Evolutionary conservation across 1,140 invertebrate genomes (phyloP).

Genomic region (Dolichoris vasculosae): DNA sequence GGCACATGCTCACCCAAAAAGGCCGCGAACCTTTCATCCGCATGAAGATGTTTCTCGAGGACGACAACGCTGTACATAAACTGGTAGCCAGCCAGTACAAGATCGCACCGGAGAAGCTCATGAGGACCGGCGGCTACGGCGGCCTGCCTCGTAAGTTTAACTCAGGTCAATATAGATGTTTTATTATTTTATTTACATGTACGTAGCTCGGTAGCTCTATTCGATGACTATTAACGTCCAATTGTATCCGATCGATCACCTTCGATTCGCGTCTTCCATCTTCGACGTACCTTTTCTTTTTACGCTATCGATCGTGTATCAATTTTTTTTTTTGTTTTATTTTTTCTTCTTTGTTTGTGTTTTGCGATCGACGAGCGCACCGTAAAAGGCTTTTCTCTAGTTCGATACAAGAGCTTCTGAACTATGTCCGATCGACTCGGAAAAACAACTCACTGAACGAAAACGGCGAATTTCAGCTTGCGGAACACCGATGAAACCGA

Average conservation of each 20-base stretch:
- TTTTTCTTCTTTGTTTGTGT: too few species aligned
- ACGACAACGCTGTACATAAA: conserved; percentile 97
- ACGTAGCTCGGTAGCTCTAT: conserved; percentile 67
- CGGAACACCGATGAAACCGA: conserved; percentile 82
- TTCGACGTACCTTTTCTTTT: too few species aligned
- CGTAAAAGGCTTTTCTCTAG: too few species aligned
- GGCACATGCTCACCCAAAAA: conserved; percentile 98
- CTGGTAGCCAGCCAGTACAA: conserved; percentile 97
- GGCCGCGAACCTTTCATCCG: conserved; percentile 97
- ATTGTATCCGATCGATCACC: too few species aligned
- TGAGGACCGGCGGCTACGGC: conserved; percentile 94
- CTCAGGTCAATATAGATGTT: conserved; percentile 75
- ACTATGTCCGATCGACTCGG: conserved; percentile 57
- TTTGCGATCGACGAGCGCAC: too few species aligned
- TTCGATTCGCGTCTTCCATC: too few species aligned
- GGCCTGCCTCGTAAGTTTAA: conserved; percentile 85
- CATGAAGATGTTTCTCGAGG: conserved; percentile 98
- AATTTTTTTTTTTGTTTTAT: too few species aligned
- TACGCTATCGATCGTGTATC: too few species aligned
- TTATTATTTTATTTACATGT: conserved; percentile 70
- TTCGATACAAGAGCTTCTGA: conserved; percentile 63
- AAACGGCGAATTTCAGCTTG: conserved; percentile 75
- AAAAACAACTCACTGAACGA: neutral
- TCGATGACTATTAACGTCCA: too few species aligned
- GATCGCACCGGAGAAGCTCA: conserved; percentile 96